Conservation (phyloP, 2,797 vertebrate species). For the Eulemur coronatus region DNA sequence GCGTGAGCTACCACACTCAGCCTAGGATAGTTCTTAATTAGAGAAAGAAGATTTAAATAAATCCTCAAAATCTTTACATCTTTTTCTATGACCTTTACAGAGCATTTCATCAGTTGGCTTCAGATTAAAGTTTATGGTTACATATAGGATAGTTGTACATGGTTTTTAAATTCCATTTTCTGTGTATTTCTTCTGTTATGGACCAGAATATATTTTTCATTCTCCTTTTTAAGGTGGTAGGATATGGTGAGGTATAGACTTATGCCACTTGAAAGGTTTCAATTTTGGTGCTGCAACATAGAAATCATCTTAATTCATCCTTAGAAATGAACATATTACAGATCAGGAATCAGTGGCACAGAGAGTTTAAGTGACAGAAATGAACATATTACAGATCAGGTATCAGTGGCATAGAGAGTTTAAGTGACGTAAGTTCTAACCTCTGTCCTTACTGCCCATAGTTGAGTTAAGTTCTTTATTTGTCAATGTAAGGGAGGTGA, state of each 20-base stretch:
- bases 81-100: neutral
- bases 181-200: neutral
- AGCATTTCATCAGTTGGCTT: neutral
- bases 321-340: neutral
- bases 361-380: neutral
- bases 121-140: neutral
- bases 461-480: neutral
- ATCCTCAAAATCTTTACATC: neutral
- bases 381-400: neutral
- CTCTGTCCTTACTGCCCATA: neutral
- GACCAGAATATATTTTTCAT: slow-evolving; percentile 10
- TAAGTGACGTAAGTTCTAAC: neutral
- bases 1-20: neutral
- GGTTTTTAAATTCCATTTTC: neutral
- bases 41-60: neutral
- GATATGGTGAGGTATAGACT: neutral
- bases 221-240: neutral
- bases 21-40: neutral
- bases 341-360: neutral
- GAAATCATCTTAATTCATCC: neutral
- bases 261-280: neutral
- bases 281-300: neutral
- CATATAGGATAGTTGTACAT: neutral
- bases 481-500: neutral
- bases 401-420: neutral